Evolutionary conservation across 2,113 vertebrate genomes (phyloP).

Genomic region (Acanthisitta chloris): DNA sequence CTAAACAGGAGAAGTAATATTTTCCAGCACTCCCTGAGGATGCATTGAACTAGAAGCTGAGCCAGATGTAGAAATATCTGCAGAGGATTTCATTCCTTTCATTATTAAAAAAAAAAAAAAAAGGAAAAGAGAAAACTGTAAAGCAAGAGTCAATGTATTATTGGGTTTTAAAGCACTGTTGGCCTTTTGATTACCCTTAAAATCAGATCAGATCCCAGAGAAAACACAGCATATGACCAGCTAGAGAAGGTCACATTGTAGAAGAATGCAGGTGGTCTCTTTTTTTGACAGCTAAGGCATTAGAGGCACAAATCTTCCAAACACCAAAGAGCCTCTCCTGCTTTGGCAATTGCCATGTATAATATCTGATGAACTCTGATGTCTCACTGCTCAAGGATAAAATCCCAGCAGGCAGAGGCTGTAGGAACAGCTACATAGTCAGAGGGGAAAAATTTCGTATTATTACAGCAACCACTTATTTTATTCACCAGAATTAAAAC

Average conservation of each 20-base stretch:
- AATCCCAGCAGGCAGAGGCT: slow-evolving; percentile 17
- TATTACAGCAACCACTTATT: not conserved
- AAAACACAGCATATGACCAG: not conserved
- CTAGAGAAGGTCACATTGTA: slow-evolving; percentile 57
- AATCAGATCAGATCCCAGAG: slow-evolving; percentile 38
- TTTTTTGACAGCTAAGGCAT: slow-evolving; percentile 30
- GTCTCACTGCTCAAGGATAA: slow-evolving; percentile 7
- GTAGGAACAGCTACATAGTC: slow-evolving; percentile 16
- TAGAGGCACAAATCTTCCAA: slow-evolving; percentile 47
- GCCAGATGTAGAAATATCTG: slow-evolving; percentile 10
- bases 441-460: not conserved
- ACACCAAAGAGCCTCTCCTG: slow-evolving; percentile 32
- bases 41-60: not conserved
- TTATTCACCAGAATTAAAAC: slow-evolving; percentile 14
- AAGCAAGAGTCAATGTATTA: slow-evolving; percentile 1
- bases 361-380: slow-evolving; percentile 46
- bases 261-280: slow-evolving; percentile 50
- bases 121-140: not conserved
- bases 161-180: slow-evolving; percentile 30
- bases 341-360: slow-evolving; percentile 4
- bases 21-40: slow-evolving; percentile 49
- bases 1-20: slow-evolving; percentile 41
- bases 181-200: slow-evolving; percentile 33
- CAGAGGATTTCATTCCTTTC: not conserved
- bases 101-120: not conserved